These are phyloP conservation scores for Phengaris alcon DNA, from an alignment of 2,888 invertebrate species.

Conservation along the genomic window DNA sequence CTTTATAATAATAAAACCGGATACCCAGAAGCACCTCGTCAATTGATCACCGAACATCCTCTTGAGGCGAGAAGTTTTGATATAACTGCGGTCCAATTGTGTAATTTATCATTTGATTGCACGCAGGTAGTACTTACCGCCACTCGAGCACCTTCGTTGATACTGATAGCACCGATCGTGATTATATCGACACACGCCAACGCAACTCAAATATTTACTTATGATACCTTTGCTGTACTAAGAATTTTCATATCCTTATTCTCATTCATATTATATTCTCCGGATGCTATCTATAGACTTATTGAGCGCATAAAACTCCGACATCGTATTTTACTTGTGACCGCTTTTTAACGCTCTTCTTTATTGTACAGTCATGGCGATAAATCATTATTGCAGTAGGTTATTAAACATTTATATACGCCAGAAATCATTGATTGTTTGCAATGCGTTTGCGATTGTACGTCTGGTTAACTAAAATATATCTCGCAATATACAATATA, in stretches of 20 bases:
- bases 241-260: constrained; percentile 42
- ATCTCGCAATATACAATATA: constrained; percentile 53
- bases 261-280: constrained; percentile 23
- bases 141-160: constrained; percentile 47
- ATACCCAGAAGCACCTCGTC: constrained; percentile 3
- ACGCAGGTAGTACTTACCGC: constrained; percentile 49
- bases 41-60: constrained; percentile 17
- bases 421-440: constrained; percentile 46
- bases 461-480: constrained; percentile 46
- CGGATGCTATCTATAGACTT: constrained; percentile 18
- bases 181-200: constrained; percentile 58
- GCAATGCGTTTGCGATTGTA: constrained; percentile 44
- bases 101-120: constrained; percentile 44
- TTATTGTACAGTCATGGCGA: constrained; percentile 29
- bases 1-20: neutral
- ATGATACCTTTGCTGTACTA: constrained; percentile 56
- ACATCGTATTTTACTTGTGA: constrained; percentile 16
- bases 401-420: constrained; percentile 55
- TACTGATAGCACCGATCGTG: constrained; percentile 55
- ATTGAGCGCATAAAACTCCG: constrained; percentile 10
- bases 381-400: constrained; percentile 46
- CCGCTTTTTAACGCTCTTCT: constrained; percentile 27
- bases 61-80: constrained; percentile 14
- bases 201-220: constrained; percentile 70
- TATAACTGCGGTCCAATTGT: constrained; percentile 38